Percentiles rank a stretch among this genome's conserved stretches.
Conservation (phyloP, 1,140 invertebrate genomes). For the Myzus persicae region DNA sequence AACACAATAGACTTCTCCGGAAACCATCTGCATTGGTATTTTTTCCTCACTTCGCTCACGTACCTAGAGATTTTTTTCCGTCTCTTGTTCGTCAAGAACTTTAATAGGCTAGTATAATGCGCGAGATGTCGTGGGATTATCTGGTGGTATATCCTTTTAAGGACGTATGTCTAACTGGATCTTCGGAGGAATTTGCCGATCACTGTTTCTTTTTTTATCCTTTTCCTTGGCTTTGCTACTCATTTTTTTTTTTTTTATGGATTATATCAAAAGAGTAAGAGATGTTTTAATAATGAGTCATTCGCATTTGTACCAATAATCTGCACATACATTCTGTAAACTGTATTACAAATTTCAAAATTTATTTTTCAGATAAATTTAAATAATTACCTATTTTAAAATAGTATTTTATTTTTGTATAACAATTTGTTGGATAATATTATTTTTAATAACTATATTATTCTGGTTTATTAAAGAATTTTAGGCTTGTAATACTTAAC, state of each 20-base stretch:
- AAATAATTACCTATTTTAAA: neutral
- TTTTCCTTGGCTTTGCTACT: neutral
- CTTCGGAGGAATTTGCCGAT: constrained; percentile 28
- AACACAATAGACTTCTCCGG: constrained; percentile 28
- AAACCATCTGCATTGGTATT: constrained; percentile 15
- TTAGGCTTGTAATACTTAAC: neutral
- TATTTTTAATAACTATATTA: constrained; percentile 12
- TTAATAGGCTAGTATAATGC: constrained; percentile 41
- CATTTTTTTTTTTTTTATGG: neutral
- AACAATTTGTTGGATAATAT: neutral
- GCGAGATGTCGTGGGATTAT: constrained; percentile 47
- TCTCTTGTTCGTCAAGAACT: constrained; percentile 46
- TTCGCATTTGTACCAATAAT: neutral
- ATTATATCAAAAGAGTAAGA: neutral
- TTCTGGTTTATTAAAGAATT: neutral
- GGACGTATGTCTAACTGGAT: constrained; percentile 46
- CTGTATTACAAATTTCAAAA: neutral
- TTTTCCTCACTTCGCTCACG: constrained; percentile 19
- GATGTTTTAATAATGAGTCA: neutral
- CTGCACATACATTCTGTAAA: neutral
- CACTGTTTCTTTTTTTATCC: constrained; percentile 48
- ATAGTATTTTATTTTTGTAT: neutral
- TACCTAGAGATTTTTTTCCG: constrained; percentile 38
- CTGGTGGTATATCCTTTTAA: constrained; percentile 55
- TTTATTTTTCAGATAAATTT: neutral